Evolutionary conservation across 1,140 invertebrate genomes (phyloP), one percentile per base, ranked within the genome.

Genomic region (Cecropterus lyciades): DNA sequence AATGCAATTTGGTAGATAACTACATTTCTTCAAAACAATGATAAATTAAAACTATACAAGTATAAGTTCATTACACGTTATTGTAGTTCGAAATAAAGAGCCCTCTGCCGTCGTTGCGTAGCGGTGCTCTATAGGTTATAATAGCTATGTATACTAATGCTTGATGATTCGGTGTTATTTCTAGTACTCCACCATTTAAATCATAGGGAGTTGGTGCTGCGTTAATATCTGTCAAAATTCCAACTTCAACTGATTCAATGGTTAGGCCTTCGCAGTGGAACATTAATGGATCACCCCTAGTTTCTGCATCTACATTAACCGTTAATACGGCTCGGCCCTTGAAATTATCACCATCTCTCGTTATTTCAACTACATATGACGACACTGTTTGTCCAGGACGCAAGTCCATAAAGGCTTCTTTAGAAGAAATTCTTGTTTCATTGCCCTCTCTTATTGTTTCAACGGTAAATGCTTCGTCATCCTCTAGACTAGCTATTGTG

Each of bases 111-210:
- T 45, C 43, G 9, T 85, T 80, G 0, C 77, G 69, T 14, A 94
- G 75, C 17, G 72, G 27, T 8, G 92, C 93, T 1, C 49, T 80
- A 67, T 91, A 94, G 59, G 84, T 80, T 6, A 94, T 68, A 7
- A 85, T 63, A 11, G 88, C 65, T 24, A 78, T 57, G 48, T 80
- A 84, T 5, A 66, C 24, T 14, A 69, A 66, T 11, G 75, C 71
- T 17, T 8, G 1, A 37, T 57, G 46, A 0, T 6, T 27, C 8
- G 82, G 79, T 0, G 7, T 42, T 5, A 91, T 75, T 77, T 75
- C 66, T 33, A 91, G 65, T 37, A 72, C 9, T 11, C 71, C 72
- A 59, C 76, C 70, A n/a, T 66, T 20, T 13, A 67, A 6, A 8
- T n/a, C 6, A 17, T 66, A 85, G n/a, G 42, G 69, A 6, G 51